Conservation (phyloP, 2,888 invertebrate genomes). For the Axea sp. region DNA sequence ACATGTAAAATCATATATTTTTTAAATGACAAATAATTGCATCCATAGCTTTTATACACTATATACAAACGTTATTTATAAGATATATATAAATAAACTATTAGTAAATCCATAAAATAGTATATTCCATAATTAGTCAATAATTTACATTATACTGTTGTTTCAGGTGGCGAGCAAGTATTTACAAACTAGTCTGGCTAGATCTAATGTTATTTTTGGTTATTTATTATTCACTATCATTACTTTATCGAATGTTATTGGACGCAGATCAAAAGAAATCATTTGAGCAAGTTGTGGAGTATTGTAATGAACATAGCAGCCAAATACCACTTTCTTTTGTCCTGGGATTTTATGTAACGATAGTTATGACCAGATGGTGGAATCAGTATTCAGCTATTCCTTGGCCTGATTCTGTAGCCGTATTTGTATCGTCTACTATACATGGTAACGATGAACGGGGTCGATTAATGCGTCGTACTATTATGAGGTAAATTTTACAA, state of each 20-base stretch:
- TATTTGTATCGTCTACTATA: conserved; percentile 82
- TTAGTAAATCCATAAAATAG: too few species aligned
- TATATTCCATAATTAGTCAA: too few species aligned
- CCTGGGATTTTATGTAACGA: conserved; percentile 94
- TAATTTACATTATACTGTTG: too few species aligned
- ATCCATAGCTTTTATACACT: too few species aligned
- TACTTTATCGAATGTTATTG: conserved; percentile 87
- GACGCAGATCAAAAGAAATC: conserved; percentile 85
- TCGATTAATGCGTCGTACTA: conserved; percentile 81
- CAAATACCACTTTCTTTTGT: conserved; percentile 96
- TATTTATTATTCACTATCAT: conserved; percentile 88
- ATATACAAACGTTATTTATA: too few species aligned
- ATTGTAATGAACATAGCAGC: conserved; percentile 92
- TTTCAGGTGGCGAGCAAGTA: conserved; percentile 95
- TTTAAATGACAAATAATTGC: too few species aligned
- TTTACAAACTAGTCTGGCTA: conserved; percentile 96
- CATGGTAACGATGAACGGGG: conserved; percentile 82
- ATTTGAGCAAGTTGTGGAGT: conserved; percentile 90
- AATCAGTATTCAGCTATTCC: conserved; percentile 82
- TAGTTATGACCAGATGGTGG: conserved; percentile 95
- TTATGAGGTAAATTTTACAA: conserved; percentile 77
- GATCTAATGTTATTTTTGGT: conserved; percentile 90
- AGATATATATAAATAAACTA: too few species aligned
- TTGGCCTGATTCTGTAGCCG: conserved; percentile 82
- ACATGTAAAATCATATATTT: too few species aligned